Conservation (phyloP, 1,140 invertebrate genomes). For the Zaprionus davidi region DNA sequence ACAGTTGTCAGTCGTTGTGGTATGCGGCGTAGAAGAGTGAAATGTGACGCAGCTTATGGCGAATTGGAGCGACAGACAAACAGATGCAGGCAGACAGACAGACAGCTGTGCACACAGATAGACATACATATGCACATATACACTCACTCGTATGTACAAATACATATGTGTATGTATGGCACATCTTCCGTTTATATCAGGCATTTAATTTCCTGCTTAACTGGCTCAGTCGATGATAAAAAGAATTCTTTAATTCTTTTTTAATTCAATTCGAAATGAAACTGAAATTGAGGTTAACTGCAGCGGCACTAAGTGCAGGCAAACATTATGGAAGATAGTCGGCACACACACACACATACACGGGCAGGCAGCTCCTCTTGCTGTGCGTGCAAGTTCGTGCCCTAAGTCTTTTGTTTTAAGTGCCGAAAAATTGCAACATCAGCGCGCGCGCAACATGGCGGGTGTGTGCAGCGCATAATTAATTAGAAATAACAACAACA, state of each 20-base stretch:
- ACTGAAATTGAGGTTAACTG: conserved; percentile 56
- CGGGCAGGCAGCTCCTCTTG: conserved; percentile 47
- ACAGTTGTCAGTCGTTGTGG: conserved; percentile 58
- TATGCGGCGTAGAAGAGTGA: conserved; percentile 56
- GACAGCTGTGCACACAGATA: background rate
- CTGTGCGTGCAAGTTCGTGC: conserved; percentile 52
- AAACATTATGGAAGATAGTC: background rate
- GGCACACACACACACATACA: background rate
- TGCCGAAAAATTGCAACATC: conserved; percentile 55
- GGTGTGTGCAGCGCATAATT: conserved; percentile 57
- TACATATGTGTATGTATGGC: conserved; percentile 1
- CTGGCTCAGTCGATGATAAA: conserved; percentile 25
- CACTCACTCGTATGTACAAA: background rate
- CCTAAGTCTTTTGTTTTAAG: conserved; percentile 70
- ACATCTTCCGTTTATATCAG: background rate
- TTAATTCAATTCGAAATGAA: conserved; percentile 47
- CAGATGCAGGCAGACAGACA: background rate
- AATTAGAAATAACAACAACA: conserved; percentile 52
- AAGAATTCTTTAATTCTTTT: conserved; percentile 31
- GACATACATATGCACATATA: background rate
- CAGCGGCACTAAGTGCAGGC: conserved; percentile 1
- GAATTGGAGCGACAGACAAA: conserved; percentile 57
- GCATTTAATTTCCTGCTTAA: conserved; percentile 38
- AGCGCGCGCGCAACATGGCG: background rate
- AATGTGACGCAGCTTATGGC: conserved; percentile 69